These are phyloP conservation scores for Antheraea mylitta DNA, from an alignment of 1,140 invertebrate genomes.

Conservation along the genomic window DNA sequence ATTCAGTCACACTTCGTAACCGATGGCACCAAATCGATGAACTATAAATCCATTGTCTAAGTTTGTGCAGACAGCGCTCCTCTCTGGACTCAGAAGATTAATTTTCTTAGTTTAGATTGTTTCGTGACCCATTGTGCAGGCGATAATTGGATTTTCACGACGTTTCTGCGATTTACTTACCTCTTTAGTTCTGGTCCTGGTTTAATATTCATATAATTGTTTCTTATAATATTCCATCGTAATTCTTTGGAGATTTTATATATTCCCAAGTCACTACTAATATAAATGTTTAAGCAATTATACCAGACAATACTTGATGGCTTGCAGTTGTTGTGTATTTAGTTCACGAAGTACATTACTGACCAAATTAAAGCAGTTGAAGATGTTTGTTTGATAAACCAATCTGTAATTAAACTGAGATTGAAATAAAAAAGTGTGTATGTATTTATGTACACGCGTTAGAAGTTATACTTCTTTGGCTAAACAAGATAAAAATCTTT, in stretches of 20 bases:
- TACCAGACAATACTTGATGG: too few relatives aligned
- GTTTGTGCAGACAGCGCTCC: constrained; percentile 71
- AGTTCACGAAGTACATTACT: too few relatives aligned
- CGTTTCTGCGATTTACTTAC: constrained; percentile 71
- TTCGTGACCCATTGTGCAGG: constrained; percentile 75
- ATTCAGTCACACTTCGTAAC: constrained; percentile 48
- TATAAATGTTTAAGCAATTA: too few relatives aligned
- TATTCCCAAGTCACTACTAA: too few relatives aligned
- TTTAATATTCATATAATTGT: constrained; percentile 31
- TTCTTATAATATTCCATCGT: neutral
- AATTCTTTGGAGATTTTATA: neutral
- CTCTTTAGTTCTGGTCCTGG: constrained; percentile 46
- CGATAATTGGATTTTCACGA: constrained; percentile 76
- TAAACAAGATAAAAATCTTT: too few relatives aligned
- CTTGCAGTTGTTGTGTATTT: too few relatives aligned
- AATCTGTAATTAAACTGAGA: too few relatives aligned
- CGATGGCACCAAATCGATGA: constrained; percentile 72
- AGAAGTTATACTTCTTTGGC: too few relatives aligned
- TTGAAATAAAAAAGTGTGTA: too few relatives aligned
- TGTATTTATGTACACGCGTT: too few relatives aligned
- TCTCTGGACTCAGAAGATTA: constrained; percentile 75
- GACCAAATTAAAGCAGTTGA: too few relatives aligned
- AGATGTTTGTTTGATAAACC: too few relatives aligned
- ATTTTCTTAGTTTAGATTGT: constrained; percentile 79
- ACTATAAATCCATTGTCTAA: constrained; percentile 76